Evolutionary conservation across 1,140 invertebrate genomes (phyloP), one percentile per base, ranked within the genome.

Genomic region (Metaphire vulgaris): DNA sequence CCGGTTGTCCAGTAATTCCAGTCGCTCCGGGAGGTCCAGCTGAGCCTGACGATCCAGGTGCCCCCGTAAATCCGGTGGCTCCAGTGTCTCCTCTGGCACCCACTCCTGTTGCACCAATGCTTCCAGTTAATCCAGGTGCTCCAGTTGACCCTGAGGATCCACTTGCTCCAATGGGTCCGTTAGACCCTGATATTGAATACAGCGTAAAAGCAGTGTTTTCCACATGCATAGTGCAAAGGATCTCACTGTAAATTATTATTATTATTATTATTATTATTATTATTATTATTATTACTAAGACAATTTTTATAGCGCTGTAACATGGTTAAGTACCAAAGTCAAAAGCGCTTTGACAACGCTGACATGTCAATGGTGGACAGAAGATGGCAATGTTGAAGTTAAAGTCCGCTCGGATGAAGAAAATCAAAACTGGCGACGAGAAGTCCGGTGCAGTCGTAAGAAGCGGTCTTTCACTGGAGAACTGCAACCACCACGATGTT

Each of bases 71-170:
- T 21, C 78, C 77, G 33, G 56, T 67, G 1, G 41, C 31, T 31
- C 77, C 78, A n/a, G 33, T 33, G 0, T 75, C 79, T 33, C 78
- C 78, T 66, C 65, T 67, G 26, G 41, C 56, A 64, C 76, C 15
- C 16, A 64, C 14, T 34, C 74, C 69, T 72, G 64, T 76, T 16
- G 33, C 30, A 41, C 68, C 68, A 56, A n/a, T 0, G 1, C 16
- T 26, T 30, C 68, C 74, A 28, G 32, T 64, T 70, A 6, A 12
- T 6, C 78, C 78, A 16, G 74, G 65, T 34, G 33, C 0, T 71
- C 78, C 79, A n/a, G 74, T 75, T n/a, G 68, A 28, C 2, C 79
- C 79, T 68, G 74, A 26, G 0, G 65, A 14, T 30, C 74, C 74
- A 28, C 28, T 30, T 21, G 29, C 28, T 32, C 74, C 74, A 15